A percentile compares a stretch with the other conserved stretches of the same genome.
Conservation (phyloP, 2,113 vertebrate species). For the Raphicerus campestris region DNA sequence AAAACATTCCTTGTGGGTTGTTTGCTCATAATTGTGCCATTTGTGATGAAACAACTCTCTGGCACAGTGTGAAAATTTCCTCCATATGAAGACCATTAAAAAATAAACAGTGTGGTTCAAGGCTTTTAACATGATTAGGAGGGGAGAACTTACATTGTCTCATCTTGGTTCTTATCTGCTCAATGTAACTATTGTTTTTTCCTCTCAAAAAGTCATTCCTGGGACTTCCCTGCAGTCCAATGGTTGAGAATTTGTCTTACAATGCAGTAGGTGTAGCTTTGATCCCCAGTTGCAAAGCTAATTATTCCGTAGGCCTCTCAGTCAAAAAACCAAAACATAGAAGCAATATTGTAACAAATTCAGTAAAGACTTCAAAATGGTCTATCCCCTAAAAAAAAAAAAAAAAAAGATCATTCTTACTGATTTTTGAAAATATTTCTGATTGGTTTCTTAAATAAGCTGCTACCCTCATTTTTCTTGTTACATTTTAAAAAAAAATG, state of each 20-base stretch:
- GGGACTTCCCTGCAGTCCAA: rapidly evolving
- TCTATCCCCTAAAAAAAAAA: background rate
- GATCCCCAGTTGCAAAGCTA: background rate
- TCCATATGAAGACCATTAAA: background rate
- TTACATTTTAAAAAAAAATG: background rate
- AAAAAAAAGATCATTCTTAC: background rate
- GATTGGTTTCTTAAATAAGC: background rate
- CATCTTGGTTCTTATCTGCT: background rate
- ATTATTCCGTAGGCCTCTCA: background rate
- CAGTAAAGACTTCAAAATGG: background rate
- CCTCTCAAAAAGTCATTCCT: background rate
- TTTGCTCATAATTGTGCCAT: background rate
- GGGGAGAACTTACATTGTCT: background rate
- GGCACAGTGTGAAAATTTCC: background rate
- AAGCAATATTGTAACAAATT: background rate
- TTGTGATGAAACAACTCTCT: background rate
- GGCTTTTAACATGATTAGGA: background rate
- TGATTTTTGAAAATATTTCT: background rate
- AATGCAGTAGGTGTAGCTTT: background rate
- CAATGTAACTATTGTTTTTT: background rate
- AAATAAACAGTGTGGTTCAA: background rate
- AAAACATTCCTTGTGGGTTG: background rate
- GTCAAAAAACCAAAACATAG: background rate
- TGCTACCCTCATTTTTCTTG: background rate
- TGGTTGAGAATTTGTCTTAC: background rate